Evolutionary conservation across 2,888 invertebrate species (phyloP).

Genomic region (Ennomos erosarius): DNA sequence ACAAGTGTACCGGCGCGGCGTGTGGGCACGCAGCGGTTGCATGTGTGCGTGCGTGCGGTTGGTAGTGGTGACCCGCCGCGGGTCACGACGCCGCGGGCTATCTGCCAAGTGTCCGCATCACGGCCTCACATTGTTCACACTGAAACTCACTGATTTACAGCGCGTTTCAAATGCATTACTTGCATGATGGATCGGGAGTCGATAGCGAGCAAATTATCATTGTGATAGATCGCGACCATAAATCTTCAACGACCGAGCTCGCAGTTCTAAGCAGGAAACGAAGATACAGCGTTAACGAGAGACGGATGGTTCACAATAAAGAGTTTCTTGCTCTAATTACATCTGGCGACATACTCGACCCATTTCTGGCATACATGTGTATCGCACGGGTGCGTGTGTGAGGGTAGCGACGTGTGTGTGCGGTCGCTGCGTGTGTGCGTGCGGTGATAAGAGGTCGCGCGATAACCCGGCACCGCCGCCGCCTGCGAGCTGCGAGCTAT

Average conservation of each 20-base stretch:
- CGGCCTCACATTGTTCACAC: neutral
- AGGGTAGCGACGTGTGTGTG: constrained; percentile 4
- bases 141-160: constrained; percentile 9
- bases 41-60: neutral
- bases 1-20: constrained; percentile 3
- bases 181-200: neutral
- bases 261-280: constrained; percentile 6
- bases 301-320: constrained; percentile 48
- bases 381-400: neutral
- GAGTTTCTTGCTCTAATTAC: constrained; percentile 66
- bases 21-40: neutral
- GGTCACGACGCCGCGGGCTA: constrained; percentile 7
- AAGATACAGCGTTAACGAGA: constrained; percentile 30
- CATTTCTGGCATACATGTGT: constrained; percentile 46
- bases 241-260: neutral
- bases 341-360: constrained; percentile 60
- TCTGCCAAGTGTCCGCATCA: constrained; percentile 3
- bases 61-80: constrained; percentile 4
- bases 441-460: constrained; percentile 66
- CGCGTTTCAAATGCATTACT: neutral
- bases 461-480: constrained; percentile 58
- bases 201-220: neutral
- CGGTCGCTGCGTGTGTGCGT: constrained; percentile 38
- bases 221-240: constrained; percentile 6
- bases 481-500: too few species aligned